Evolutionary conservation across 2,888 invertebrate genomes (phyloP).

Genomic region (Gordius sp.): DNA sequence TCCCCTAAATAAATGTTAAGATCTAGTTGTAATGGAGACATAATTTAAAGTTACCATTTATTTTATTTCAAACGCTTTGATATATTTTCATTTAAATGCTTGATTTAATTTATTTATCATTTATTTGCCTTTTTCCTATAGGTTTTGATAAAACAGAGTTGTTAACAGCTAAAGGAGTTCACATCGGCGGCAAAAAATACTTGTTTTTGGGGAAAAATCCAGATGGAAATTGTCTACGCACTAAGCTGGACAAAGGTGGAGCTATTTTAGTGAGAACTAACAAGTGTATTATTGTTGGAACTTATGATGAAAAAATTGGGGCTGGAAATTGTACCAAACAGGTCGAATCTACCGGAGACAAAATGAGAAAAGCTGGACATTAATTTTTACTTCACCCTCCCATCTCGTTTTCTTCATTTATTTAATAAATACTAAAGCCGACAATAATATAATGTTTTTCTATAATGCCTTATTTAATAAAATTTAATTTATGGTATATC

Average conservation of each 20-base stretch:
- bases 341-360: background rate
- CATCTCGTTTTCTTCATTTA: too few species aligned
- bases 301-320: slow-evolving; percentile 12
- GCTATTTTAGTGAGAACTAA: background rate
- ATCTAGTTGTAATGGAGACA: background rate
- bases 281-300: background rate
- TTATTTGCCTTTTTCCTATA: too few species aligned
- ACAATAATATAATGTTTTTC: too few species aligned
- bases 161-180: background rate
- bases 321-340: slow-evolving; percentile 5
- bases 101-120: background rate
- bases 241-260: slow-evolving; percentile 1
- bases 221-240: background rate
- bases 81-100: background rate
- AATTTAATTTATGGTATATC: too few species aligned
- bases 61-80: background rate
- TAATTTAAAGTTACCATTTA: slow-evolving; percentile 4
- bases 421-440: too few species aligned
- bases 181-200: slow-evolving; percentile 5
- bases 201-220: slow-evolving; percentile 13
- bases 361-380: slow-evolving; percentile 8
- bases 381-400: too few species aligned
- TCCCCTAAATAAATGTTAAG: background rate
- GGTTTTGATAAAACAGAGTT: slow-evolving; percentile 11
- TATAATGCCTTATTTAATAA: too few species aligned